Evolutionary conservation across 2,888 invertebrate species (phyloP).

Genomic region (Tanypteryx hageni): DNA sequence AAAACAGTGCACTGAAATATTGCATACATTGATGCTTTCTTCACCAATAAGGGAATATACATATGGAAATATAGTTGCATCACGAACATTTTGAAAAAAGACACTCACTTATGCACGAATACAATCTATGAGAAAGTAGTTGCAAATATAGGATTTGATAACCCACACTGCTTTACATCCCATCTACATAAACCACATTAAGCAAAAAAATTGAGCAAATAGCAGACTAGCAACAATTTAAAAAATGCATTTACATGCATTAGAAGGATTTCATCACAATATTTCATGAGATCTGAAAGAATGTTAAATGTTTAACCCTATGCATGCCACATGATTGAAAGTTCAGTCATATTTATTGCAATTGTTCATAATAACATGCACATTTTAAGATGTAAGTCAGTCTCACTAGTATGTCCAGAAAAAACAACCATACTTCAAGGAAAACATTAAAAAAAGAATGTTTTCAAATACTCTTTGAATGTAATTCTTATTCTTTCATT

Average conservation of each 20-base stretch:
- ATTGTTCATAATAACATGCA: too few species aligned
- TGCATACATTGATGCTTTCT: neutral
- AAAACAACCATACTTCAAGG: too few species aligned
- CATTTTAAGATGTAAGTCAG: too few species aligned
- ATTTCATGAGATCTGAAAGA: too few species aligned
- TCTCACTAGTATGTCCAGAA: too few species aligned
- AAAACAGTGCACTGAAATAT: neutral
- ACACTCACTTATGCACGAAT: neutral
- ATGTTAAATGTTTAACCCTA: too few species aligned
- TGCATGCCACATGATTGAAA: too few species aligned
- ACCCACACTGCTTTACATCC: constrained; percentile 67
- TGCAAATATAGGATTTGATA: constrained; percentile 42
- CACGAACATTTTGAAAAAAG: constrained; percentile 5
- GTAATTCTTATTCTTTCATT: too few species aligned
- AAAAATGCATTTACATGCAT: constrained; percentile 18
- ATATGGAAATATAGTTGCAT: neutral
- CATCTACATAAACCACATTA: constrained; percentile 66
- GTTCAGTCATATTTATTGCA: too few species aligned
- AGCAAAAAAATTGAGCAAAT: constrained; percentile 65
- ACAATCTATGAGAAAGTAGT: constrained; percentile 17
- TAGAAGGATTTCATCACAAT: too few species aligned
- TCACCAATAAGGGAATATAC: neutral
- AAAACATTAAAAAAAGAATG: too few species aligned
- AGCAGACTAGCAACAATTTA: constrained; percentile 47
- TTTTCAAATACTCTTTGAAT: too few species aligned